phyloP scores from a whole-genome alignment of 2,797 vertebrate species.

The Aldrovandia affinis region DNA sequence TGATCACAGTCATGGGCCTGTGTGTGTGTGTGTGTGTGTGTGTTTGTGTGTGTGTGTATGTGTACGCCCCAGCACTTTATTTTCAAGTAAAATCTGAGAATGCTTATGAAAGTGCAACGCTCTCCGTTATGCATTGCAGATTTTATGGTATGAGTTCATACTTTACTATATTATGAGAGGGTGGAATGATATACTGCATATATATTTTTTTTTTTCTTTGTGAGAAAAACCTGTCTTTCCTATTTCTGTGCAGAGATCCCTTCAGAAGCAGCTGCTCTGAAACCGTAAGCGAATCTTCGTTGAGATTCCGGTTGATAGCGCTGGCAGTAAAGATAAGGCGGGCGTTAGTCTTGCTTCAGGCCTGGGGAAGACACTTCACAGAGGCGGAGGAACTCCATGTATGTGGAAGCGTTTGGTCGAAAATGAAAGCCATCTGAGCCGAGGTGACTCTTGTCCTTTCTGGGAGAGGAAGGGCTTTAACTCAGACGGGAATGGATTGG shows the following conservation, averaged over 20 bases:
- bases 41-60: conserved; percentile 10
- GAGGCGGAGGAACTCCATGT: background rate
- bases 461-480: background rate
- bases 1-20: conserved; percentile 66
- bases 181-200: background rate
- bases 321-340: background rate
- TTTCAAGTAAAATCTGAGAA: background rate
- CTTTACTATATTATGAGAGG: background rate
- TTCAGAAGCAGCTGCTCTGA: background rate
- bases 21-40: background rate
- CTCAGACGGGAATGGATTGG: background rate
- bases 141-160: background rate
- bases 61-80: background rate
- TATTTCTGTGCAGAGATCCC: background rate
- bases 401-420: background rate
- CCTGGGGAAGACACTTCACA: background rate
- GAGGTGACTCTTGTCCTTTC: background rate
- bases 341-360: background rate
- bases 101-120: background rate
- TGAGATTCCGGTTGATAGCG: background rate
- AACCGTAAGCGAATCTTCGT: background rate
- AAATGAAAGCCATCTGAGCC: background rate
- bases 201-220: no score
- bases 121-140: background rate
- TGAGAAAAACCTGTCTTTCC: no score